Evolutionary conservation across 2,113 vertebrate species (phyloP).

Genomic region (Lasiurus cinereus): DNA sequence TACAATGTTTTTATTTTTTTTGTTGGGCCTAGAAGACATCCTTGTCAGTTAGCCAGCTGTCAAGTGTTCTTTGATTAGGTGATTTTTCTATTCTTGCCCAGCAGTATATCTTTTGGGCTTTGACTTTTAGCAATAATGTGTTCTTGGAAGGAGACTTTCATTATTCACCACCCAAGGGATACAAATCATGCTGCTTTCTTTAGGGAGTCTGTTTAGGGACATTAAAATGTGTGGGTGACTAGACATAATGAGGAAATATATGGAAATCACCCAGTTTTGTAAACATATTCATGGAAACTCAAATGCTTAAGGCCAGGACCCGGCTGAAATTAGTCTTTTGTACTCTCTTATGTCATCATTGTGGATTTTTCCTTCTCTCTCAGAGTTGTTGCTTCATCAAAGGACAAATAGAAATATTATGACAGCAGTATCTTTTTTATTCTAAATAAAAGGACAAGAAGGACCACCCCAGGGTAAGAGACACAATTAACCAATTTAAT

Average conservation of each 20-base stretch:
- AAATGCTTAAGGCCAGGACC: not conserved
- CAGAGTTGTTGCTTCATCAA: slow-evolving; percentile 32
- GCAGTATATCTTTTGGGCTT: not conserved
- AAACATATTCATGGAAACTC: not conserved
- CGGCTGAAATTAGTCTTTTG: not conserved
- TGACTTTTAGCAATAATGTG: not conserved
- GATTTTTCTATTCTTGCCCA: not conserved
- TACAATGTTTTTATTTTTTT: not conserved
- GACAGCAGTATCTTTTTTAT: slow-evolving; percentile 49
- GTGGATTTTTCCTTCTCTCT: slow-evolving; percentile 34
- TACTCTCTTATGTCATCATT: slow-evolving; percentile 7
- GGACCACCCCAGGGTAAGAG: slow-evolving; percentile 58
- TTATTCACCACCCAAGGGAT: not conserved
- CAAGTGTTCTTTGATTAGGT: slow-evolving; percentile 13
- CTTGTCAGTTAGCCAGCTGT: not conserved
- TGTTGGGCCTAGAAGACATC: not conserved
- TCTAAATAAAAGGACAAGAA: slow-evolving; percentile 37
- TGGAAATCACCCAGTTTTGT: not conserved
- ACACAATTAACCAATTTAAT: slow-evolving; percentile 58
- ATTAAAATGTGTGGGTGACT: not conserved
- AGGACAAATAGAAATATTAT: slow-evolving; percentile 55
- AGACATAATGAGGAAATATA: not conserved
- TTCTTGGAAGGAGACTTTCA: not conserved
- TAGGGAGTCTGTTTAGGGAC: slow-evolving; percentile 1
- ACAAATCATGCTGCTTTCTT: not conserved